A percentile compares a stretch with the other conserved stretches of the same genome.
Conservation (phyloP, 2,113 vertebrate species). For the Grammomys surdaster region DNA sequence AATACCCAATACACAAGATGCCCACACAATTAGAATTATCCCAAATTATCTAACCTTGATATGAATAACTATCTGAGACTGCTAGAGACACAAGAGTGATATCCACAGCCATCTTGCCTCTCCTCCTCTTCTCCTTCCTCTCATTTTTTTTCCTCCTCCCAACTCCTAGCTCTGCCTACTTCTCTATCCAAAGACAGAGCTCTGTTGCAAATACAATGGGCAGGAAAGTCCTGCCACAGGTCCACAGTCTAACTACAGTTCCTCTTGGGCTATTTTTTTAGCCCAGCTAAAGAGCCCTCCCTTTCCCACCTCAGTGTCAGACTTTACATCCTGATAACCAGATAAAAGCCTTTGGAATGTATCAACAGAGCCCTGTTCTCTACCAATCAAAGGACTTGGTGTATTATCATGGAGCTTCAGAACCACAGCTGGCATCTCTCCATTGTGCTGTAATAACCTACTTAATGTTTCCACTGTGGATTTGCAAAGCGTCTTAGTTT, state of each 20-base stretch:
- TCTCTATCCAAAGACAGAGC: too few relatives aligned
- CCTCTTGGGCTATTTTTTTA: not conserved
- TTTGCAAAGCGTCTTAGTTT: not conserved
- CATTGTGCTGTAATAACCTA: not conserved
- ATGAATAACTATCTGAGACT: too few relatives aligned
- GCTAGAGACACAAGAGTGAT: too few relatives aligned
- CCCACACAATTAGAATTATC: too few relatives aligned
- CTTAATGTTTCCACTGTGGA: not conserved
- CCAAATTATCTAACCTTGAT: too few relatives aligned
- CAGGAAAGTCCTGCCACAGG: too few relatives aligned
- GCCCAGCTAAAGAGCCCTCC: not conserved
- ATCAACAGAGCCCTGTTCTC: not conserved
- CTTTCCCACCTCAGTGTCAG: not conserved
- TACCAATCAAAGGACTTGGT: not conserved
- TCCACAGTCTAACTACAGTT: not conserved
- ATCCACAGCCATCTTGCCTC: too few relatives aligned
- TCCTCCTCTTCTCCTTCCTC: too few relatives aligned
- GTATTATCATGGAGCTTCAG: not conserved
- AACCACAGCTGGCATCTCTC: not conserved
- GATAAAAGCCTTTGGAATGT: not conserved
- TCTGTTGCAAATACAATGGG: too few relatives aligned
- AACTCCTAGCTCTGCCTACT: too few relatives aligned
- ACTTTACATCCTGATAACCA: not conserved
- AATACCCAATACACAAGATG: too few relatives aligned
- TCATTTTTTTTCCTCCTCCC: too few relatives aligned